Base-by-base conservation (phyloP, 2,113 vertebrate genomes). In the Prolemur simus region DNA sequence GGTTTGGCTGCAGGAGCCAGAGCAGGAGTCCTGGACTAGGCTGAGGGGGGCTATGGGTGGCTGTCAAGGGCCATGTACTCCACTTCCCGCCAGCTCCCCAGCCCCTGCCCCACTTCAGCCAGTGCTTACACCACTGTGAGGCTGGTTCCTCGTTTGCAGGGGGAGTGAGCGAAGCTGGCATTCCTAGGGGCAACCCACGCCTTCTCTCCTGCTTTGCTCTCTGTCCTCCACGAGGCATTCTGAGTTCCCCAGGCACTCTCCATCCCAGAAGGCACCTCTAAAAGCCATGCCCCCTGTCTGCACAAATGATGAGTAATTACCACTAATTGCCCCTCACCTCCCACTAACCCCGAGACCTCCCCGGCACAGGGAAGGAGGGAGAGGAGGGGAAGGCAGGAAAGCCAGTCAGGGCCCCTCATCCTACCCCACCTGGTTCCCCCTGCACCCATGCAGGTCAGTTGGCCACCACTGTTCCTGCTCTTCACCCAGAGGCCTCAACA, bases 111-210 rank as follows among this genome's bases (percentile, higher is more conserved):
- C 9, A 1, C 37, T 10, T 11, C 7, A 25, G 13, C 74, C 49
- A 20, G 15, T 0, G 0, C 5, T 37, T 47, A 11, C 14, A 21
- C 0, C 0, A 49, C 64, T 23, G 23, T 3, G 73, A 12, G 13
- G 42, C 58, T 52, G 25, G 58, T 0, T 39, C 49, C 60, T 45
- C n/a, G 3, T 18, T 39, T 49, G 8, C 12, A 21, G 42, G 17
- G 34, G 42, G 37, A 52, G 4, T 4, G 14, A 11, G 49, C 10
- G 15, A 45, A 12, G 45, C 37, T 12, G 17, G 42, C 42, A 66
- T 84, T 77, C 82, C 49, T 18, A 27, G n/a, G 7, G 87, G 8
- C 5, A 29, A 54, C 63, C 20, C 1, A 0, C 0, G 14, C 9
- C 25, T 14, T 7, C 39, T 69, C 47, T 47, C 37, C 74, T 63